Evolutionary conservation across 2,113 vertebrate species (phyloP).

Genomic region (Leptosomus discolor): DNA sequence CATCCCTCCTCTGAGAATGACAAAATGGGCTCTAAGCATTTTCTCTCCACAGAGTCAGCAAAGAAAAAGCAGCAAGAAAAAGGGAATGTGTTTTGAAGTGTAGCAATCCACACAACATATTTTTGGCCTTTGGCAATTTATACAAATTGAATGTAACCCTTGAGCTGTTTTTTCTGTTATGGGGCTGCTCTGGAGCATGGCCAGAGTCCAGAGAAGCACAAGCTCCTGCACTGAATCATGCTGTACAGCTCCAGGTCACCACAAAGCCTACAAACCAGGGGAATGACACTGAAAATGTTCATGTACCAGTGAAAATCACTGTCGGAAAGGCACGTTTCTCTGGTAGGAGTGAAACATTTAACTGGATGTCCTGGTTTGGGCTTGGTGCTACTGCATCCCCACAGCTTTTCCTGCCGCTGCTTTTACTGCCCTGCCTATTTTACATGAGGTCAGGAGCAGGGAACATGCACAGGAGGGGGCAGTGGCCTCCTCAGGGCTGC

Average conservation of each 20-base stretch:
- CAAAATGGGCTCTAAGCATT: neutral
- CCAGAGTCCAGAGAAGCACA: neutral
- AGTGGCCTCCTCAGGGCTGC: neutral
- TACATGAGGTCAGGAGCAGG: neutral
- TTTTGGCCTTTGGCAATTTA: slow-evolving; percentile 11
- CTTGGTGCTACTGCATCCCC: neutral
- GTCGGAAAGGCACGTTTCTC: neutral
- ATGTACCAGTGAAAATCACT: neutral
- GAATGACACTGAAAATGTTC: neutral
- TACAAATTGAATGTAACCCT: slow-evolving; percentile 12
- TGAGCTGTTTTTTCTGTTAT: slow-evolving; percentile 6
- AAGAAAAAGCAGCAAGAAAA: neutral
- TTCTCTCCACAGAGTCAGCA: neutral
- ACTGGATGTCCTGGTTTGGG: neutral
- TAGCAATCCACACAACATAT: neutral
- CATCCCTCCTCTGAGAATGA: neutral
- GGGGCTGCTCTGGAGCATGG: neutral
- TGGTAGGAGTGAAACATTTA: neutral
- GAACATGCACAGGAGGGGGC: too few species aligned
- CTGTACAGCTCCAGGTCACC: neutral
- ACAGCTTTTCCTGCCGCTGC: neutral
- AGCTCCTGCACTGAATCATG: neutral
- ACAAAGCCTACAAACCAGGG: neutral
- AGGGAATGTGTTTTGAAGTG: neutral
- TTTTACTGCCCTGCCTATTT: neutral